Evolutionary conservation across 2,113 vertebrate species (phyloP).

Genomic region (Camelus bactrianus): DNA sequence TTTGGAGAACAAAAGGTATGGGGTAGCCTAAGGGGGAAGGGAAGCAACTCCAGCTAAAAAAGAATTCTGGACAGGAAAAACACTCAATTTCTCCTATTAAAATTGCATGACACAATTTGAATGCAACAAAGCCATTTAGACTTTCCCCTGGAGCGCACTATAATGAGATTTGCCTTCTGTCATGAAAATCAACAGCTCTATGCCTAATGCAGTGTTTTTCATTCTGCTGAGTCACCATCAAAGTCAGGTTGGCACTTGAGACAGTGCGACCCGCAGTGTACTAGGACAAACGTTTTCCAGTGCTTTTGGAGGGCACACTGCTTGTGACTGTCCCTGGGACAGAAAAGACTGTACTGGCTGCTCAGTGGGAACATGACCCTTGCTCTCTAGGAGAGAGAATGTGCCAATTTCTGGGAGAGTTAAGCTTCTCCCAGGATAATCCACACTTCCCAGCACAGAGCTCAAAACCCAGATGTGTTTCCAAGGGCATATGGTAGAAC

Average conservation of each 20-base stretch:
- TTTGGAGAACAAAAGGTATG: constrained; percentile 24
- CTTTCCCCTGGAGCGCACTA: background rate
- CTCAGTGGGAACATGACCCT: background rate
- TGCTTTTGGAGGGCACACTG: background rate
- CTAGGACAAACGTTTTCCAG: constrained; percentile 10
- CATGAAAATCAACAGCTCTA: background rate
- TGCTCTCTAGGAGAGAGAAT: background rate
- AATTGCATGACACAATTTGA: background rate
- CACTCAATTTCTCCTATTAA: background rate
- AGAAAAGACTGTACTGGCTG: background rate
- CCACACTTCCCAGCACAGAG: background rate
- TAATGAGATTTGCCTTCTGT: constrained; percentile 18
- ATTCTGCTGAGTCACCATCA: constrained; percentile 72
- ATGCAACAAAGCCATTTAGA: background rate
- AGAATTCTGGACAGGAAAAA: background rate
- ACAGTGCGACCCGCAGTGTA: background rate
- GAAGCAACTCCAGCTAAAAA: background rate
- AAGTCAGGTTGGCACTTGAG: background rate
- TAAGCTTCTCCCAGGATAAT: background rate
- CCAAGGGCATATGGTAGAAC: background rate
- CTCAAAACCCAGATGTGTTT: background rate
- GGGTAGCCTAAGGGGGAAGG: too few relatives aligned
- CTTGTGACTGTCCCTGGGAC: background rate
- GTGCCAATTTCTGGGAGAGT: background rate
- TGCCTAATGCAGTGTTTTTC: constrained; percentile 41